phyloP scores from a whole-genome alignment of 2,797 vertebrate genomes.

The Acridotheres tristis region DNA sequence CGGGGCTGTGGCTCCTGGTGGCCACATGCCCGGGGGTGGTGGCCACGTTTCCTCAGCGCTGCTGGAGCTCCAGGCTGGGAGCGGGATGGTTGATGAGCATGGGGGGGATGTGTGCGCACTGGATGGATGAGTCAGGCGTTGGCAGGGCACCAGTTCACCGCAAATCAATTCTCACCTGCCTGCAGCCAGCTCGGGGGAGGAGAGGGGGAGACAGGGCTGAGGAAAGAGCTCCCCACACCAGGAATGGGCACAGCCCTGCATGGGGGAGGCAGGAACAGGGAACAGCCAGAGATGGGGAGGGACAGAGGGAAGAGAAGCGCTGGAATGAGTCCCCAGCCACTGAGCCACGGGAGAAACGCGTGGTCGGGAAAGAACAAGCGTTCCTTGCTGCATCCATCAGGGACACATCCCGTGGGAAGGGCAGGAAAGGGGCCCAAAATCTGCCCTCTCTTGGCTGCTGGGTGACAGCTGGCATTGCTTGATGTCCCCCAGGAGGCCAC shows the following conservation, averaged over 20 bases:
- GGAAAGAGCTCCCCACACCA: not conserved
- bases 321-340: not conserved
- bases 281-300: not conserved
- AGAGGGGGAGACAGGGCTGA: not conserved
- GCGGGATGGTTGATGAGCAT: not conserved
- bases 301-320: not conserved
- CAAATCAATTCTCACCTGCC: conserved; percentile 59
- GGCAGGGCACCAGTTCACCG: conserved; percentile 39
- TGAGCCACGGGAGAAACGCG: not conserved
- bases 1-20: not conserved
- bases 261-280: not conserved
- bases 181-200: not conserved
- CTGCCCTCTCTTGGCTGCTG: not conserved
- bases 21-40: rapidly evolving
- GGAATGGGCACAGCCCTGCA: not conserved
- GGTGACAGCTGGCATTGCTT: not conserved
- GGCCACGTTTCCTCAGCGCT: not conserved
- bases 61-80: not conserved
- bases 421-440: not conserved
- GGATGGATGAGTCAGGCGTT: conserved; percentile 31
- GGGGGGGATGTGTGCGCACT: not conserved
- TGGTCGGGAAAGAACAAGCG: not conserved
- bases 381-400: not conserved
- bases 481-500: not conserved
- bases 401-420: rapidly evolving